Evolutionary conservation across 64 coral and sea anemone genomes (phyloP).

Genomic region (Hydrozoanthus tunicans): DNA sequence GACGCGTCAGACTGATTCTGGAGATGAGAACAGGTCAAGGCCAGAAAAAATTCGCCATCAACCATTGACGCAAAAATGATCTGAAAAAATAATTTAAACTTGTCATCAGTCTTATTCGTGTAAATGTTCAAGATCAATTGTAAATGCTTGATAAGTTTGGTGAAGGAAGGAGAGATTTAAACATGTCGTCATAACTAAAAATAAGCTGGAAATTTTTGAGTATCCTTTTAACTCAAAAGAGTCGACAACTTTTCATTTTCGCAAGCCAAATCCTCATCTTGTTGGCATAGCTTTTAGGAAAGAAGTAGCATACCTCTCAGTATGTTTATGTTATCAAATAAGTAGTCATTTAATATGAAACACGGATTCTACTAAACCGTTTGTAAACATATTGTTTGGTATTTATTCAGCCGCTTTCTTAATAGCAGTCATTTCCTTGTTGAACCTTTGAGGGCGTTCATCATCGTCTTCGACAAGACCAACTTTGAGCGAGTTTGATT

Average conservation of each 20-base stretch:
- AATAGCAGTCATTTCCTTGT: background rate
- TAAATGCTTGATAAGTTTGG: background rate
- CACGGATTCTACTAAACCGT: background rate
- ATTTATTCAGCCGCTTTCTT: background rate
- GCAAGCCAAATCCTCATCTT: no score
- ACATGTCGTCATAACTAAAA: background rate
- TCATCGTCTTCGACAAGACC: background rate
- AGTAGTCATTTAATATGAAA: background rate
- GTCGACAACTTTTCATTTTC: no score
- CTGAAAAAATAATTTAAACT: background rate
- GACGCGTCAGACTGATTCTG: background rate
- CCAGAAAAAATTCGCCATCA: background rate
- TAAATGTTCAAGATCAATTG: background rate
- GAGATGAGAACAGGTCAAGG: constrained; percentile 12
- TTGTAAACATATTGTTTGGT: background rate
- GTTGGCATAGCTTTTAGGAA: no score
- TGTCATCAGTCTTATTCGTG: background rate
- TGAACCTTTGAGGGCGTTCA: background rate
- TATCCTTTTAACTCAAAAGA: background rate
- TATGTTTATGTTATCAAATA: background rate
- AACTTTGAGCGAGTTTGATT: constrained; percentile 25
- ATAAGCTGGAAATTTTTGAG: background rate
- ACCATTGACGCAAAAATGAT: background rate
- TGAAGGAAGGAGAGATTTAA: background rate
- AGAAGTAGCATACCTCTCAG: background rate